Evolutionary conservation across 92 coral and sea anemone species (phyloP), one percentile per base, ranked within the genome.

Genomic region (Bergia sp.): DNA sequence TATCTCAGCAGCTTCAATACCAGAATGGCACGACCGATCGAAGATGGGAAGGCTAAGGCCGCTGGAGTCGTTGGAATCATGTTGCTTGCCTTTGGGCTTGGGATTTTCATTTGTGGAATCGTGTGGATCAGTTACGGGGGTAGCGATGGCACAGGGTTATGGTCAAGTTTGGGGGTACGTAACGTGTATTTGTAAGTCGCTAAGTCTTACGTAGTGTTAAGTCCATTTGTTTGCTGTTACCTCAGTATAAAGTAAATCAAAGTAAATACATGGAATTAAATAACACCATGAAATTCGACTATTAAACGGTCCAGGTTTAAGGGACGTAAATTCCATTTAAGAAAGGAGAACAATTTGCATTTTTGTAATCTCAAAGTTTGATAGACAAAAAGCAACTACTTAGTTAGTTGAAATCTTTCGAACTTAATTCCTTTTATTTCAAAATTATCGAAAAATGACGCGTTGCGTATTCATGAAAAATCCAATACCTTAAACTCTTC

Each of bases 81-180:
- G 20, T 79, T 93, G 5, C 77, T 82, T 0, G 18, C 64, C 11
- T n/a, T 73, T 7, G 95, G 88, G 12, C 44, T 91, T 7, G 76
- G n/a, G 18, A 43, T 82, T 21, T 40, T 92, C 3, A 89, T 94
- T 11, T 88, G 93, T 5, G 96, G 96, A 1, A 81, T 83, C 38
- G 86, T 94, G 23, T 91, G 91, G 91, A 49, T 79, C 3, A 73
- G 88, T 23, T 83, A 81, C 42, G 96, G 95, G 3, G 94, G 90
- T 3, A 11, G n/a, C 0, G 95, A 91, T 50, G 96, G 91, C 0
- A 77, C 86, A 3, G 96, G 96, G 0, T 77, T 94, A n/a, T 94
- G 95, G 95, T 86, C 85, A n/a, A 95, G 96, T 20, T 15, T 94
- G 7, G 84, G 93, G 95, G 96, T 94, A 89, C 86, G 92, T 88